Evolutionary conservation across 2,113 vertebrate genomes (phyloP).

Genomic region (Pimephales promelas): DNA sequence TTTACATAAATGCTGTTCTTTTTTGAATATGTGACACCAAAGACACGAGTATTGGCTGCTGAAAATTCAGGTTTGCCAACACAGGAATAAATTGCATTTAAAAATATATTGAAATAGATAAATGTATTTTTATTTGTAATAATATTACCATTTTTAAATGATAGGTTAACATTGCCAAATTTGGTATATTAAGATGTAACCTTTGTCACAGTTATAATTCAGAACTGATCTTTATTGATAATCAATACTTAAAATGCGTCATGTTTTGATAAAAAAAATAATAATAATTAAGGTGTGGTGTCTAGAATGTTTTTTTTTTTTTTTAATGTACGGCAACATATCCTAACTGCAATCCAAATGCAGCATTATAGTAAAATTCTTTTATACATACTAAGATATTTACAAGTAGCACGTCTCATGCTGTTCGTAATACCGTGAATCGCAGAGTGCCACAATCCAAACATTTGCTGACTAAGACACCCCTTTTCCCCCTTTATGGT

Average conservation of each 20-base stretch:
- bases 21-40: background rate
- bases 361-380: background rate
- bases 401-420: background rate
- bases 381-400: background rate
- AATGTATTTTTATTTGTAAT: no score
- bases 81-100: background rate
- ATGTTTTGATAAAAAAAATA: background rate
- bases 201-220: background rate
- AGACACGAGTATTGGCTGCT: background rate
- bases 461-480: conserved; percentile 33
- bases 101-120: background rate
- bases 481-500: background rate
- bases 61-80: background rate
- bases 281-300: no score
- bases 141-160: background rate
- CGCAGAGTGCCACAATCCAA: background rate
- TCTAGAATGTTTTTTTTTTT: background rate
- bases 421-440: background rate
- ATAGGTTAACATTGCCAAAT: background rate
- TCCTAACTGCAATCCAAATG: background rate
- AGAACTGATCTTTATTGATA: background rate
- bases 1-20: no score
- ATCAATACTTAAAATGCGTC: background rate
- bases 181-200: background rate
- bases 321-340: background rate